Conservation (phyloP, 2,797 vertebrate genomes). For the Eulemur rubriventer region DNA sequence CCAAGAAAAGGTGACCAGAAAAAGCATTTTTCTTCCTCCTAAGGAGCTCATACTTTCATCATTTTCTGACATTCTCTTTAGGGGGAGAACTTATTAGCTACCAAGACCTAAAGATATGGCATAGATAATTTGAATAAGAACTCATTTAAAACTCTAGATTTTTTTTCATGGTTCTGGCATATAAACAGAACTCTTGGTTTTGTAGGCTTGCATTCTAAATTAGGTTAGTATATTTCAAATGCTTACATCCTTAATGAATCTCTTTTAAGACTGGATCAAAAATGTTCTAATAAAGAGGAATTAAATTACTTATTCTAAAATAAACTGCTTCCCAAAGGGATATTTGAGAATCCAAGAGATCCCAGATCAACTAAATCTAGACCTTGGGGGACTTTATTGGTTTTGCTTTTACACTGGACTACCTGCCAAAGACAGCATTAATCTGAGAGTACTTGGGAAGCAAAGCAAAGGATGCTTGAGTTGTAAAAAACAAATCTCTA, state of each 20-base stretch:
- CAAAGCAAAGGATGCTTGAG: background rate
- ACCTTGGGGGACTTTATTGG: conserved; percentile 5
- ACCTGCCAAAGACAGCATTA: background rate
- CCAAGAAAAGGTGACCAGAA: background rate
- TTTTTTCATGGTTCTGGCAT: conserved; percentile 22
- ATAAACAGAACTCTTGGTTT: background rate
- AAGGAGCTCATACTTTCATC: background rate
- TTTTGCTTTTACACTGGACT: conserved; percentile 7
- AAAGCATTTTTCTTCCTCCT: background rate
- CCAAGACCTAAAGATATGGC: background rate
- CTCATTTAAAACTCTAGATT: background rate
- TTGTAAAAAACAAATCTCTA: conserved; percentile 23
- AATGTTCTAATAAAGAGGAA: background rate
- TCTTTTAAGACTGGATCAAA: conserved; percentile 29
- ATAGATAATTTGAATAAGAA: background rate
- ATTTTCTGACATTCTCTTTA: conserved; percentile 6
- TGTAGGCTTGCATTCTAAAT: background rate
- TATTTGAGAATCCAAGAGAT: conserved; percentile 16
- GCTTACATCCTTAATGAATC: background rate
- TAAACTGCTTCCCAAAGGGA: background rate
- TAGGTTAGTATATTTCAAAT: conserved; percentile 33
- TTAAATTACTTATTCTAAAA: conserved; percentile 38
- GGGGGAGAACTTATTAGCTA: background rate
- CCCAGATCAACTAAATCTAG: background rate
- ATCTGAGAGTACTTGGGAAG: background rate